Conservation (phyloP, 2,797 vertebrate species). For the Gymnocypris eckloni region DNA sequence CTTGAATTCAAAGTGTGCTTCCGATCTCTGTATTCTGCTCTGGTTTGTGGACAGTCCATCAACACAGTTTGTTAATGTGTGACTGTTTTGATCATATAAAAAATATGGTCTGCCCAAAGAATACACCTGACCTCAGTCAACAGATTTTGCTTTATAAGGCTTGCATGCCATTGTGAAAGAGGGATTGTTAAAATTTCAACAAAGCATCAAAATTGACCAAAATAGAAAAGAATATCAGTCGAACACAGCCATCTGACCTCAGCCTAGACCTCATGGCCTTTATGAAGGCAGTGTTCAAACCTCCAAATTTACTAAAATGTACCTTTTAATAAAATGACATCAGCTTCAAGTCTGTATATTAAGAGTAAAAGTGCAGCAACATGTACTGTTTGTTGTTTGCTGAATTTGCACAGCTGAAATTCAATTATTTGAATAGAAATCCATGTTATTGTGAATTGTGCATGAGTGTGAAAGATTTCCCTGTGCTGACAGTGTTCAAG, state of each 20-base stretch:
- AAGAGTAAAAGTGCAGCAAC: too few species aligned
- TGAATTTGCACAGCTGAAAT: too few species aligned
- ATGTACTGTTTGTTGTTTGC: too few species aligned
- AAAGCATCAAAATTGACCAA: neutral
- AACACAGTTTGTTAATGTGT: neutral
- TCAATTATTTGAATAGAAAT: too few species aligned
- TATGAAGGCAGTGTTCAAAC: neutral
- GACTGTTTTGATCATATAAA: neutral
- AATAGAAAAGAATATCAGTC: neutral
- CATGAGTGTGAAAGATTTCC: too few species aligned
- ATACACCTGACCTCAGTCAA: neutral
- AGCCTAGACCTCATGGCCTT: neutral
- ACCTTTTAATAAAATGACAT: neutral
- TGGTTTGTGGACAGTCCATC: neutral
- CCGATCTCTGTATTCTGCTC: neutral
- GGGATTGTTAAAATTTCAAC: neutral
- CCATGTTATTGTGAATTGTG: too few species aligned
- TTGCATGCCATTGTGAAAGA: neutral
- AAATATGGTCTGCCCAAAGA: too few species aligned
- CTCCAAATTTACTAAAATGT: neutral
- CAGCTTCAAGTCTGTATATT: too few species aligned
- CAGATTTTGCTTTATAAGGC: neutral
- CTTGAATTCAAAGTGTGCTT: neutral
- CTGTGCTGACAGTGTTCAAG: neutral
- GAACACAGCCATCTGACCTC: neutral